Conservation (phyloP, 2,888 invertebrate species). For the Nomada fabriciana region DNA sequence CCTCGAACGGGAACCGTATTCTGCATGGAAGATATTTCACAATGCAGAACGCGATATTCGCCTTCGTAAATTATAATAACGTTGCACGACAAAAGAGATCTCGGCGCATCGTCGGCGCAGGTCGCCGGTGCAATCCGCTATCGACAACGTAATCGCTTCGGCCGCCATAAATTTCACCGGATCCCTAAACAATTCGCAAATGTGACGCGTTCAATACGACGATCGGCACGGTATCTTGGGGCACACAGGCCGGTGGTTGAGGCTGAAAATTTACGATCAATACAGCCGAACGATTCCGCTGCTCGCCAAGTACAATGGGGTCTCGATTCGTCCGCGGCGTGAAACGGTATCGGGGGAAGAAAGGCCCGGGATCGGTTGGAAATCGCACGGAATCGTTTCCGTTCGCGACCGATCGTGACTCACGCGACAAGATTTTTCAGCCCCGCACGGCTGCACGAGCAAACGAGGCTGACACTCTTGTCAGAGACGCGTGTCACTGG, state of each 20-base stretch:
- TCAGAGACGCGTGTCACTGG: conserved; percentile 58
- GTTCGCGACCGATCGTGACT: conserved; percentile 47
- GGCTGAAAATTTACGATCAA: conserved; percentile 46
- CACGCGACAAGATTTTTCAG: conserved; percentile 66
- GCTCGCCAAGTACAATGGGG: conserved; percentile 38
- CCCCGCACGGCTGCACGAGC: conserved; percentile 11
- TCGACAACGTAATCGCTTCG: not conserved
- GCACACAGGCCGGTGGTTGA: not conserved
- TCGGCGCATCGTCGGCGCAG: conserved; percentile 4
- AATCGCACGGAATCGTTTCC: conserved; percentile 45
- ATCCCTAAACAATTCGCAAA: conserved; percentile 47
- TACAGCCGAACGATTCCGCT: conserved; percentile 42
- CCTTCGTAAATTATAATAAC: not conserved
- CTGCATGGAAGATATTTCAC: not conserved
- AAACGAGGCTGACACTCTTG: conserved; percentile 44
- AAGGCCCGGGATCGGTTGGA: conserved; percentile 10
- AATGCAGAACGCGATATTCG: not conserved
- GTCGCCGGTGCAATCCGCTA: not conserved
- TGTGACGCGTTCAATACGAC: conserved; percentile 40
- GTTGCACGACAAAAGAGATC: not conserved
- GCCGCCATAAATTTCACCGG: conserved; percentile 26
- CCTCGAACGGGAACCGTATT: not conserved
- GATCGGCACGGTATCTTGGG: conserved; percentile 31
- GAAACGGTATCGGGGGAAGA: conserved; percentile 35
- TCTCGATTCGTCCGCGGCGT: conserved; percentile 11